Evolutionary conservation across 2,797 vertebrate species (phyloP), one percentile per base, ranked within the genome.

Genomic region (Cercopithecus mitis): DNA sequence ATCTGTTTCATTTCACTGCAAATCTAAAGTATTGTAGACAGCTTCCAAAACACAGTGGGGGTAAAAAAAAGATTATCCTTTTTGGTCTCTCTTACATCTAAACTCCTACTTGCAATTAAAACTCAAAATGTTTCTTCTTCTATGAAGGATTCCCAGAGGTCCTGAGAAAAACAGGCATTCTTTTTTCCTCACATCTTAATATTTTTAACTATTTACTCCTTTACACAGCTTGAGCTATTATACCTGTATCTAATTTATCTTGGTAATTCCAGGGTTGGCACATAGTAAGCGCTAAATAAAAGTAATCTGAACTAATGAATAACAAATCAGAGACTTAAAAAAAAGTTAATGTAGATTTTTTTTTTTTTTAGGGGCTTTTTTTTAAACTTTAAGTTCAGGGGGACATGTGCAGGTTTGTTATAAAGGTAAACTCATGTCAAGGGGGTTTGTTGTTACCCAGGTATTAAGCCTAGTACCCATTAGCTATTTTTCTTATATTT

Each of bases 141-240:
- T 86, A 22, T 84, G 81, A 92, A 85, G 45, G 58, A 92, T 88
- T 92, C 67, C 73, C 76, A 70, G 19, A 95, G 8, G 33, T 15
- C 15, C 43, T 58, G 36, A 70, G 0, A 77, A 13, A 94, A 90
- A 81, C 19, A 97, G 55, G 25, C 85, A n/a, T 73, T 93, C 57
- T 89, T 55, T 95, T 94, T 89, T 79, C 80, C 64, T 6, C 4
- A 90, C 10, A 9, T 76, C 36, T 91, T 41, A 72, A 33, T 76
- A 84, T 17, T 92, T 93, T 30, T n/a, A 92, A n/a, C 36, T 83
- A 91, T 70, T 96, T 95, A 95, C 19, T 90, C 30, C 25, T 82
- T 12, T 86, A 86, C 22, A 94, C 50, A 90, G 22, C 33, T 58
- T 84, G n/a, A 96, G 22, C 52, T 88, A 67, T 67, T 67, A n/a